Conservation (phyloP, 2,888 invertebrate species). For the Lepidochrysops patricia region DNA sequence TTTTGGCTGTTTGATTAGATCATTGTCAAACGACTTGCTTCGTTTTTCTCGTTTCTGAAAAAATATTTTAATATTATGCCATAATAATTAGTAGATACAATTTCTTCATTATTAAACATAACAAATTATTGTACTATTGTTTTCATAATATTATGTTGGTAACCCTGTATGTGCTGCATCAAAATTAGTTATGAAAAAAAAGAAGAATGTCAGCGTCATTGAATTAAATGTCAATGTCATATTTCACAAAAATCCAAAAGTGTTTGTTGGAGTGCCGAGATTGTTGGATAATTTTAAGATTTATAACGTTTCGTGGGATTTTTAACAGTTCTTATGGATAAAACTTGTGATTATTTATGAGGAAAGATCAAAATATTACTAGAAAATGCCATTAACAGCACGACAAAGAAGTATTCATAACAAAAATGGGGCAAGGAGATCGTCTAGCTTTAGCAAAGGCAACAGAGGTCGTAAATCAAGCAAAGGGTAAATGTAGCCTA, state of each 20-base stretch:
- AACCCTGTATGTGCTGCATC: no score
- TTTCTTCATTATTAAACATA: no score
- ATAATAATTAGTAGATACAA: no score
- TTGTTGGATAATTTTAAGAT: neutral
- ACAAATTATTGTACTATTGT: no score
- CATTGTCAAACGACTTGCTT: no score
- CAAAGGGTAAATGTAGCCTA: constrained; percentile 45
- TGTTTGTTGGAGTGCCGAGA: neutral
- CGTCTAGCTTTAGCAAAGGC: constrained; percentile 54
- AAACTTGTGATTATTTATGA: neutral
- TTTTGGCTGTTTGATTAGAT: no score
- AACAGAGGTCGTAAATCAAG: constrained; percentile 44
- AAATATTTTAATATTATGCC: no score
- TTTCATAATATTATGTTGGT: no score
- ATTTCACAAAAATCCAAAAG: neutral
- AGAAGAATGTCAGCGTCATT: no score
- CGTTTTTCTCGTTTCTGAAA: no score
- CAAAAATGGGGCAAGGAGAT: constrained; percentile 59
- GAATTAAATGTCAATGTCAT: neutral
- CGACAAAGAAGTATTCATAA: constrained; percentile 62
- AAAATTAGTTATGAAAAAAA: no score
- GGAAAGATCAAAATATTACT: neutral
- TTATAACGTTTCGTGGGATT: neutral
- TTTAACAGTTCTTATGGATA: neutral
- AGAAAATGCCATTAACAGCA: constrained; percentile 56